Evolutionary conservation across 2,888 invertebrate species (phyloP), one percentile per base, ranked within the genome.

Genomic region (Ichneumoninae sp.): DNA sequence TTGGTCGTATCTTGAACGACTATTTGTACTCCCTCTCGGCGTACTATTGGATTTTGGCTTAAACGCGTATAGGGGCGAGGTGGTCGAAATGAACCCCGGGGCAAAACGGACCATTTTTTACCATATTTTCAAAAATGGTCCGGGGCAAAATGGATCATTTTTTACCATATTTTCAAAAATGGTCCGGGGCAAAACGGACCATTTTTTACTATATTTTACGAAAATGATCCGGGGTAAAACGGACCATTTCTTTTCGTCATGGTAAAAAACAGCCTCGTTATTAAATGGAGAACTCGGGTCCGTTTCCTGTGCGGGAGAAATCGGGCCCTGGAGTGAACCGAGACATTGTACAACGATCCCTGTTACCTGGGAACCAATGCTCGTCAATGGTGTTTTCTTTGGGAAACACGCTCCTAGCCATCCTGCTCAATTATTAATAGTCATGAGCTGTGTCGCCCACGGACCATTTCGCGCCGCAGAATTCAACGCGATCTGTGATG

Each of bases 371-470:
- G 44, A 44, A 13, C 0, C 10, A 44, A 40, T 10, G 71, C 47
- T 77, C 44, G 26, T 68, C 77, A 78, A 60, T 62, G 62, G 57
- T 71, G 26, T n/a, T 44, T 10, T 69, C 47, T 83, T 83, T 75
- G 44, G 50, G 69, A 75, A 74, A 79, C 36, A 54, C 65, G 54
- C 30, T 50, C 16, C 44, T 40, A 52, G 36, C 10, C 19, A 40
- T 66, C 60, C 81, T 80, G 80, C 78, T 84, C 83, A 82, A 87
- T 89, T 87, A 89, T 90, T 89, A 89, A 90, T 87, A 88, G 85
- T 86, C 86, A 57, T 62, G 82, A 80, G 66, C 83, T 44, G 0
- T 44, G 57, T 62, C 70, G 79, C 50, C 62, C 78, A 33, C 26
- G 60, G 19, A 26, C 74, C 70, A 33, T 60, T 33, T 75, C 44